phyloP scores from a whole-genome alignment of 2,113 vertebrate genomes.

The Cyrtonyx montezumae region DNA sequence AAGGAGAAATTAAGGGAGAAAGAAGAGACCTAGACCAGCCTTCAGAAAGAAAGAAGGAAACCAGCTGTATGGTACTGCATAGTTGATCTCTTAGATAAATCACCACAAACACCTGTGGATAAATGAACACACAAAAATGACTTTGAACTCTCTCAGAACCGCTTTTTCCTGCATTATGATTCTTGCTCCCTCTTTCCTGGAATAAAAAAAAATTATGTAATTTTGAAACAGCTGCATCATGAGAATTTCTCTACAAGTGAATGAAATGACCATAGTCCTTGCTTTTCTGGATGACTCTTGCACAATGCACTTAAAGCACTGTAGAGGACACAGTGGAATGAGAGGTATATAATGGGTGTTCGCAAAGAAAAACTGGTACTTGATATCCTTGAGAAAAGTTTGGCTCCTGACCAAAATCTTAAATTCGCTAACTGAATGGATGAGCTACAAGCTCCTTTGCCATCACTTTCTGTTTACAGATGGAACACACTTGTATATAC shows the following conservation, averaged over 20 bases:
- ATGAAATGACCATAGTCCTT: neutral
- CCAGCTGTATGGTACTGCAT: neutral
- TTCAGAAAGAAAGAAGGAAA: neutral
- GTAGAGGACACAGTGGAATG: neutral
- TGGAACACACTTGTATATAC: neutral
- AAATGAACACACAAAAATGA: neutral
- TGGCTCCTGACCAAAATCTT: neutral
- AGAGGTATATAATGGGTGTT: neutral
- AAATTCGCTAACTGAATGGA: neutral
- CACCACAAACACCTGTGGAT: fast-evolving
- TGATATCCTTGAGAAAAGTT: neutral
- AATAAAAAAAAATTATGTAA: neutral
- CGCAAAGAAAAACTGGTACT: neutral
- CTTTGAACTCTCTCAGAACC: neutral
- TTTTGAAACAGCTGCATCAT: neutral
- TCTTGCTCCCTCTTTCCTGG: neutral
- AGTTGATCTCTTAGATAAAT: neutral
- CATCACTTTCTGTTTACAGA: neutral
- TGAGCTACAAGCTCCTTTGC: neutral
- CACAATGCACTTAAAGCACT: neutral
- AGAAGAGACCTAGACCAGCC: neutral
- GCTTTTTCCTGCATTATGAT: neutral
- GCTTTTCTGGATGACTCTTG: neutral
- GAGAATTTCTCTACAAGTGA: neutral
- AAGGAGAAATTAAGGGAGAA: neutral